A percentile compares a stretch with the other conserved stretches of the same genome.
These are phyloP conservation scores for Tupaia chinensis DNA, from an alignment of 2,113 vertebrate species.

Conservation along the genomic window DNA sequence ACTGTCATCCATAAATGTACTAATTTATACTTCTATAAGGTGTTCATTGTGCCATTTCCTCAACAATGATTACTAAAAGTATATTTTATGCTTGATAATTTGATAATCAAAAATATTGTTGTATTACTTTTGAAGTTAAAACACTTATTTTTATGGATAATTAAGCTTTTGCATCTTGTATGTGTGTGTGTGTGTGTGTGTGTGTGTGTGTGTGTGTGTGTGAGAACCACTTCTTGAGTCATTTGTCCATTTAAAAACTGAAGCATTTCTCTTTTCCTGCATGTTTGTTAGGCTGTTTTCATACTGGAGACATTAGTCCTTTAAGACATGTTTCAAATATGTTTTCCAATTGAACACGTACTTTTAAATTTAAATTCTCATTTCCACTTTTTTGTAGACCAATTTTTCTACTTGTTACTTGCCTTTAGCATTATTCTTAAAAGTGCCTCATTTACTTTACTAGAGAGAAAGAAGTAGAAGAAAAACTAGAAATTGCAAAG, in stretches of 20 bases:
- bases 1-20: neutral
- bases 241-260: neutral
- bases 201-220: too few species aligned
- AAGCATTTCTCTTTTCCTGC: neutral
- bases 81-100: neutral
- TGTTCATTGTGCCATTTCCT: neutral
- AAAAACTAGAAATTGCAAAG: neutral
- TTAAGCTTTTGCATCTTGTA: neutral
- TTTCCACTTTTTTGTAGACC: neutral
- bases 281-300: neutral
- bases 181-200: too few species aligned
- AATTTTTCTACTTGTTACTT: neutral
- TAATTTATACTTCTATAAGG: neutral
- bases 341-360: neutral
- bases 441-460: neutral
- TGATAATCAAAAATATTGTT: slow-evolving; percentile 27
- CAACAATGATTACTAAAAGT: neutral
- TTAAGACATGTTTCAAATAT: slow-evolving; percentile 11
- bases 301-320: neutral
- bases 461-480: neutral
- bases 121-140: neutral
- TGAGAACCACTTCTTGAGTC: neutral
- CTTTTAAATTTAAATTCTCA: neutral
- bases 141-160: neutral
- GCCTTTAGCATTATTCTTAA: neutral